Base-by-base conservation (phyloP, 2,113 vertebrate species). In the Fregata magnificens region DNA sequence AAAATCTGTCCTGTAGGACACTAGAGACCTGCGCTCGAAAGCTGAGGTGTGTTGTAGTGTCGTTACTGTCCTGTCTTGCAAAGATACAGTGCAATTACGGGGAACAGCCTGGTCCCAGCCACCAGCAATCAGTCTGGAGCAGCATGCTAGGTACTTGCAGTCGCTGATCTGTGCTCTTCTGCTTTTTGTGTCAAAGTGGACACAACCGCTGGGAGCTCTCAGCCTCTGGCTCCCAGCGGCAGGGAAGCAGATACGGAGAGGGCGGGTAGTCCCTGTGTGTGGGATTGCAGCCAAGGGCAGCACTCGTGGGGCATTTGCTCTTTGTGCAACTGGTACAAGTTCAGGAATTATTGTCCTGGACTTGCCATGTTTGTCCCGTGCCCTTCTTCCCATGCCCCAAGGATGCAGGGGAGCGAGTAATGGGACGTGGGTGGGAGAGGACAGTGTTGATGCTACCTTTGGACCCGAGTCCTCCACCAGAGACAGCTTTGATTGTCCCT, bases 11-110 rank as follows among this genome's bases (percentile, higher is more conserved):
- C 59, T 44, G 29, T 19, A 44, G 80, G 20, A 19, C 53, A 32
- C 29, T 17, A 3, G 69, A 38, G 32, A 40, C 1, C 28, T 38
- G 55, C 1, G 9, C 44, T 61, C 0, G 0, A 26, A 36, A 55
- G 38, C 44, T 28, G 19, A 44, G 50, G 31, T 36, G 36, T 15
- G 45, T 3, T 61, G 36, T 53, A 13, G 47, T 31, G 15, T 2
- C 2, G 0, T 11, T 79, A 13, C 56, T 82, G 44, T 49, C 71
- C 79, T 55, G 38, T 42, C 63, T 66, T 31, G 47, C 40, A 61
- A 83, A 86, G 18, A 20, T 85, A 4, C 45, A 7, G 56, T 31
- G 36, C 22, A 13, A 1, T 49, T 34, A 7, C 0, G 4, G 70
- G 53, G 18, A 49, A 53, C 38, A 70, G 26, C 42, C 58, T 42